Evolutionary conservation across 2,113 vertebrate species (phyloP).

Genomic region (Megaceryle torquata): DNA sequence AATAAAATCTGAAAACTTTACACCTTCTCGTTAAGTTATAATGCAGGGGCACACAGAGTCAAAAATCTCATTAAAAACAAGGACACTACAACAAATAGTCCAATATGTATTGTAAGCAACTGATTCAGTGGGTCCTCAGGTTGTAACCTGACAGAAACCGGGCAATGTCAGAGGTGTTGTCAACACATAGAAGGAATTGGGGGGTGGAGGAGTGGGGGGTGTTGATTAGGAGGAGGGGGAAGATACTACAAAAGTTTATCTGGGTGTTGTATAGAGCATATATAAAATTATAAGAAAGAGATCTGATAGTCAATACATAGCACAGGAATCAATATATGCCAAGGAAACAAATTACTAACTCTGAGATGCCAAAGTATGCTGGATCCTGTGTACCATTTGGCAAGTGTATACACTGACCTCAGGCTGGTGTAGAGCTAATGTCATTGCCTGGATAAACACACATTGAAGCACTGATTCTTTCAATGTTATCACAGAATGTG

Average conservation of each 20-base stretch:
- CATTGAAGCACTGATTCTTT: background rate
- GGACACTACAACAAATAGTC: background rate
- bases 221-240: fast-evolving
- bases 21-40: background rate
- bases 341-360: background rate
- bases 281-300: background rate
- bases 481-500: background rate
- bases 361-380: background rate
- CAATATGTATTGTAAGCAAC: background rate
- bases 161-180: background rate
- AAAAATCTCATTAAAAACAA: background rate
- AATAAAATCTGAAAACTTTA: background rate
- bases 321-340: background rate
- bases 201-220: fast-evolving
- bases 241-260: background rate
- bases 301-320: background rate
- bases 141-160: background rate
- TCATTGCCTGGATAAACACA: background rate
- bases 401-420: background rate
- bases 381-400: background rate
- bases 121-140: background rate
- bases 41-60: background rate
- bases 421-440: background rate
- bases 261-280: background rate
- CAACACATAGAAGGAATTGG: background rate